Percentiles rank a stretch among this genome's conserved stretches.
These are phyloP conservation scores for Climacteris rufus DNA, from an alignment of 2,113 vertebrate genomes.

Conservation along the genomic window DNA sequence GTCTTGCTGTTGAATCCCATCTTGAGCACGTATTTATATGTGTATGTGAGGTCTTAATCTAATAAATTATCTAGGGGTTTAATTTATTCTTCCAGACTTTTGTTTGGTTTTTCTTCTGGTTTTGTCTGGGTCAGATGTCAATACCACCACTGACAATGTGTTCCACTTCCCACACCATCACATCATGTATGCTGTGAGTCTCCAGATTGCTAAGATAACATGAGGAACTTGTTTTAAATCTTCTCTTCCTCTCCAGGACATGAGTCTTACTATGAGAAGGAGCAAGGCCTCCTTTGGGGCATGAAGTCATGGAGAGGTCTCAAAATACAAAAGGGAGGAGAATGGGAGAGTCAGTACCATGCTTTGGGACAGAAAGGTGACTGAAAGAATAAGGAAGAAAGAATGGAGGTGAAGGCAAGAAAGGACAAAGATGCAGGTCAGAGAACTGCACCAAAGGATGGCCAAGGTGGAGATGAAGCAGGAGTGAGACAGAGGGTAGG, in stretches of 20 bases:
- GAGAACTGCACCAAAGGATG: background rate
- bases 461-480: background rate
- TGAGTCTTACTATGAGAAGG: background rate
- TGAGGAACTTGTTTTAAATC: background rate
- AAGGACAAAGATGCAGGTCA: background rate
- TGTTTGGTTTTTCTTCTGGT: background rate
- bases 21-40: slow-evolving; percentile 13
- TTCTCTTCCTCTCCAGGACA: background rate
- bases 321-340: background rate
- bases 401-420: background rate
- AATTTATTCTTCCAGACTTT: background rate
- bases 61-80: slow-evolving; percentile 63
- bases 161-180: background rate
- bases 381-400: background rate
- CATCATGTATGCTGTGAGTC: background rate
- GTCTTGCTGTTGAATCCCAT: background rate
- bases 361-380: background rate
- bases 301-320: background rate
- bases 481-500: background rate
- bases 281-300: background rate
- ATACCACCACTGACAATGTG: background rate
- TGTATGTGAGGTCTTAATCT: slow-evolving; percentile 43
- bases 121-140: background rate
- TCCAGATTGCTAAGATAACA: background rate
- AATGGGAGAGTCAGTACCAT: background rate